Conservation (phyloP, 2,797 vertebrate genomes). For the Tauraco hartlaubi region DNA sequence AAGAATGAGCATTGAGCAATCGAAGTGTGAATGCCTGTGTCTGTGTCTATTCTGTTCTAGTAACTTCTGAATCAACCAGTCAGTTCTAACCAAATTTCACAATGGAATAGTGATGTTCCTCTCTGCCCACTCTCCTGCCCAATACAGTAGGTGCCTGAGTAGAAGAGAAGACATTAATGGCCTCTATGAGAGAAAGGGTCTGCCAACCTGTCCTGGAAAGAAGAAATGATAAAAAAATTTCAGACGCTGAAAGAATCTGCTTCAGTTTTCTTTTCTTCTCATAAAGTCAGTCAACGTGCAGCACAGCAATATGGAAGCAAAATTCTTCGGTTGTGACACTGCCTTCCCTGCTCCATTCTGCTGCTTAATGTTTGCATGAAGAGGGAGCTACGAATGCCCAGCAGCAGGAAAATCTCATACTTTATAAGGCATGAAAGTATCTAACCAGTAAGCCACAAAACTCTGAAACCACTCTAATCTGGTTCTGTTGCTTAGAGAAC, state of each 20-base stretch:
- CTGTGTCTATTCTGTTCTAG: neutral
- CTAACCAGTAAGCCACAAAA: neutral
- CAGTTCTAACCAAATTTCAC: neutral
- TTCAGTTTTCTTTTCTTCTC: neutral
- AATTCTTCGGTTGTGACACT: neutral
- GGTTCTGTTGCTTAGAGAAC: neutral
- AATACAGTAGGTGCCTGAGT: neutral
- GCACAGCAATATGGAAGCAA: neutral
- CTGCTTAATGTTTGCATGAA: neutral
- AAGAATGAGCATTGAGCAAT: neutral
- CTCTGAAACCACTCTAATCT: neutral
- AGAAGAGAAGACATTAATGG: neutral
- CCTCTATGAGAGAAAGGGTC: neutral
- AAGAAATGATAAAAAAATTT: neutral
- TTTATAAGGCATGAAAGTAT: neutral
- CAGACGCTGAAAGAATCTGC: neutral
- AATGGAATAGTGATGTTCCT: neutral
- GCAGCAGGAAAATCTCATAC: neutral
- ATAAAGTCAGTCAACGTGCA: neutral
- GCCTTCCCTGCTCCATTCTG: neutral
- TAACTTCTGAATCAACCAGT: neutral
- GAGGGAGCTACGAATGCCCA: neutral
- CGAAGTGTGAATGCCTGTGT: neutral
- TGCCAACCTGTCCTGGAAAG: neutral
- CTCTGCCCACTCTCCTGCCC: neutral